Evolutionary conservation across 2,113 vertebrate genomes (phyloP).

Genomic region (Hucho hucho): DNA sequence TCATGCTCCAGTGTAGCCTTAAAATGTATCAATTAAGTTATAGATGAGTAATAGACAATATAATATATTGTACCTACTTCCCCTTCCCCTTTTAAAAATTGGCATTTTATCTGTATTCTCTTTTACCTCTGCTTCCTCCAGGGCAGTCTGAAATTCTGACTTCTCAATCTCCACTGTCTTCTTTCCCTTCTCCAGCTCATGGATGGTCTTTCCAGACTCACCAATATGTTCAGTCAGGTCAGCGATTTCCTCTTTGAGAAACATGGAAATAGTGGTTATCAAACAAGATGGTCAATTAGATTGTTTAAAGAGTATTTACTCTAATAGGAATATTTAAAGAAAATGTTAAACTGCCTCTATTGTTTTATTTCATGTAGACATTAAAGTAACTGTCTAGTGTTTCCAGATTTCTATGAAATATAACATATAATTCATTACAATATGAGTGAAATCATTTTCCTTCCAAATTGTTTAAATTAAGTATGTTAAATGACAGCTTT

Average conservation of each 20-base stretch:
- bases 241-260: slow-evolving; percentile 68
- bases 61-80: too few relatives aligned
- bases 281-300: neutral
- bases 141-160: slow-evolving; percentile 67
- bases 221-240: slow-evolving; percentile 71
- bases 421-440: too few relatives aligned
- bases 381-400: too few relatives aligned
- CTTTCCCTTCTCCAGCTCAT: slow-evolving; percentile 73
- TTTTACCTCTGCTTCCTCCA: slow-evolving; percentile 73
- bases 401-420: too few relatives aligned
- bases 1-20: slow-evolving; percentile 65
- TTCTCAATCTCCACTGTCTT: slow-evolving; percentile 68
- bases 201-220: slow-evolving; percentile 72
- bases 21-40: too few relatives aligned
- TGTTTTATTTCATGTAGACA: neutral
- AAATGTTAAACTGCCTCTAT: neutral
- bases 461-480: too few relatives aligned
- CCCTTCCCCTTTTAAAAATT: too few relatives aligned
- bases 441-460: too few relatives aligned
- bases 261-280: neutral
- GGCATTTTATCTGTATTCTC: neutral
- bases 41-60: too few relatives aligned
- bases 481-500: too few relatives aligned
- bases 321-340: neutral
- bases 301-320: neutral